Evolutionary conservation across 1,140 invertebrate genomes (phyloP).

Genomic region (Drosophila auraria): DNA sequence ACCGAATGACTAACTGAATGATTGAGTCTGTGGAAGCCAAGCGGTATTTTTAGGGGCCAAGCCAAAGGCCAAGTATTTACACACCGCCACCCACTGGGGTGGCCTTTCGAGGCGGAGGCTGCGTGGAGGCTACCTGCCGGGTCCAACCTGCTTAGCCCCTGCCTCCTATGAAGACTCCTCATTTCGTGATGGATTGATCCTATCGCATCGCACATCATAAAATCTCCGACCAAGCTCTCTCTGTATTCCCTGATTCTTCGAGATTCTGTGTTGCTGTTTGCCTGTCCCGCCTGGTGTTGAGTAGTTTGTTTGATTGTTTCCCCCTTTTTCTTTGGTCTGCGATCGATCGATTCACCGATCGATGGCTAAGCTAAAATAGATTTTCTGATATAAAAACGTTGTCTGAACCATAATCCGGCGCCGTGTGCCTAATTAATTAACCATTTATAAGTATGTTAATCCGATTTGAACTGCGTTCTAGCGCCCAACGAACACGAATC

Average conservation of each 20-base stretch:
- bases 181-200: slow-evolving; percentile 78
- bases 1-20: slow-evolving; percentile 45
- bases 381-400: slow-evolving; percentile 43
- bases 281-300: slow-evolving; percentile 64
- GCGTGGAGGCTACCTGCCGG: slow-evolving; percentile 62
- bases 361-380: slow-evolving; percentile 42
- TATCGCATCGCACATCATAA: slow-evolving; percentile 80
- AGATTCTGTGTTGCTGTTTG: slow-evolving; percentile 56
- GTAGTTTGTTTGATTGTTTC: slow-evolving; percentile 78
- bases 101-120: slow-evolving; percentile 33
- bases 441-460: slow-evolving; percentile 82
- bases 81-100: slow-evolving; percentile 79
- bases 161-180: slow-evolving; percentile 39
- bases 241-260: background rate
- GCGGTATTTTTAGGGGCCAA: slow-evolving; percentile 78
- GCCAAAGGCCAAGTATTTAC: slow-evolving; percentile 78
- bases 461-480: slow-evolving; percentile 54
- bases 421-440: slow-evolving; percentile 78
- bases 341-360: slow-evolving; percentile 64
- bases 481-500: slow-evolving; percentile 27
- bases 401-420: slow-evolving; percentile 68
- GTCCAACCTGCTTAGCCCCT: slow-evolving; percentile 31
- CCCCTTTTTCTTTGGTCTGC: slow-evolving; percentile 44
- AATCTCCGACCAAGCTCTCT: slow-evolving; percentile 53
- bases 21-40: slow-evolving; percentile 54